Evolutionary conservation across 2,888 invertebrate species (phyloP).

Genomic region (Synanthedon tipuliformis): DNA sequence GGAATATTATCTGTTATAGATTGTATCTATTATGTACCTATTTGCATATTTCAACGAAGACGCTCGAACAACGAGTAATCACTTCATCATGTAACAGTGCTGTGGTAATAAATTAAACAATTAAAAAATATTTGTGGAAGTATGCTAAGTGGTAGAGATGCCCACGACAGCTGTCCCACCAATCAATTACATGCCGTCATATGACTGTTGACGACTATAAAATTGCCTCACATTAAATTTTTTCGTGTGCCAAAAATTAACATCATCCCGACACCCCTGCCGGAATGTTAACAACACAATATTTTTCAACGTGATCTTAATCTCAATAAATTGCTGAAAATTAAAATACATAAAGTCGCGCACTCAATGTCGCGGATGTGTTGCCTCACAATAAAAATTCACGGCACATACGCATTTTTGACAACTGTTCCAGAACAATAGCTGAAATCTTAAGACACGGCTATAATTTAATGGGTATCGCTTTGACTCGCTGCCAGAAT

Average conservation of each 20-base stretch:
- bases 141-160: conserved; percentile 32
- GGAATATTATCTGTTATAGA: no score
- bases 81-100: neutral
- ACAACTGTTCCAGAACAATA: conserved; percentile 48
- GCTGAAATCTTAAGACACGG: conserved; percentile 35
- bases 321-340: conserved; percentile 59
- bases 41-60: no score
- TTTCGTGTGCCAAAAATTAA: conserved; percentile 60
- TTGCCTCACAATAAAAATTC: conserved; percentile 12
- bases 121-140: conserved; percentile 22
- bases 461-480: conserved; percentile 48
- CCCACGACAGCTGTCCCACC: conserved; percentile 52
- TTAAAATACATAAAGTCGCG: conserved; percentile 46
- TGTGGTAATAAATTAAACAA: neutral
- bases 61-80: neutral
- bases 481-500: conserved; percentile 60
- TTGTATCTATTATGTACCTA: no score
- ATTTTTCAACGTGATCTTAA: conserved; percentile 56
- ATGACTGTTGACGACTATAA: conserved; percentile 55
- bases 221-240: conserved; percentile 52
- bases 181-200: conserved; percentile 58
- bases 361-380: conserved; percentile 35
- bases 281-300: conserved; percentile 64
- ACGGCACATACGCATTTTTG: conserved; percentile 35
- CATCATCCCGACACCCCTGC: conserved; percentile 31